phyloP scores from a whole-genome alignment of 2,888 invertebrate genomes.

The Cheilosia variabilis region DNA sequence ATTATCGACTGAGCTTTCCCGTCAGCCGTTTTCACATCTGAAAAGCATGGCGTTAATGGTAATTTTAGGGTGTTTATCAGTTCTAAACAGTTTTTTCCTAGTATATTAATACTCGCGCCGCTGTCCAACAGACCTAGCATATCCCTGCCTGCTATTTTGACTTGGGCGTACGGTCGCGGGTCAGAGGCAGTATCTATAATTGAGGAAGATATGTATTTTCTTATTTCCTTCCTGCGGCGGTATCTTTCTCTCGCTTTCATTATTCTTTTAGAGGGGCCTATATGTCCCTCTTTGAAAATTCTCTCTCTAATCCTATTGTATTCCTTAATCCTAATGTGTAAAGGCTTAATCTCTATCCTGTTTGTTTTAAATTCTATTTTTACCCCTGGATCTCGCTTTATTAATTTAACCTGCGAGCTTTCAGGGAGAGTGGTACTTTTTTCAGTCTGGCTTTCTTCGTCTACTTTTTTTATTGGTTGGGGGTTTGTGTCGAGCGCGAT shows the following conservation, averaged over 20 bases:
- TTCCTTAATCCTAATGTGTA: too few species aligned
- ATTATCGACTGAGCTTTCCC: conserved; percentile 20
- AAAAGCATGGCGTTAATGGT: not conserved
- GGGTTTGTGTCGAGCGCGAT: conserved; percentile 12
- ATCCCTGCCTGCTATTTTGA: not conserved
- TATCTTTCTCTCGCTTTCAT: not conserved
- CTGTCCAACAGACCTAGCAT: conserved; percentile 35
- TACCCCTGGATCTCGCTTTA: too few species aligned
- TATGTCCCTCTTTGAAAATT: conserved; percentile 6
- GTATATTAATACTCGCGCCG: conserved; percentile 34
- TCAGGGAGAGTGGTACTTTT: too few species aligned
- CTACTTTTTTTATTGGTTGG: not conserved
- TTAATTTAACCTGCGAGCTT: too few species aligned
- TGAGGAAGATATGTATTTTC: not conserved
- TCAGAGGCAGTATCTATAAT: not conserved
- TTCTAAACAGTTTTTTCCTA: conserved; percentile 14
- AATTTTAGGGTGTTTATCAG: not conserved
- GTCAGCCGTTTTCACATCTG: conserved; percentile 31
- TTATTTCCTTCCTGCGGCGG: not conserved
- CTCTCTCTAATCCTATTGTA: not conserved
- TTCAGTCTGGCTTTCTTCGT: too few species aligned
- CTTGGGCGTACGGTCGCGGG: not conserved
- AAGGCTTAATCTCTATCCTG: too few species aligned
- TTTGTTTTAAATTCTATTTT: too few species aligned
- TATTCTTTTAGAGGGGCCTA: not conserved